These are phyloP conservation scores for Archilochus colubris DNA, from an alignment of 2,113 vertebrate species.

Conservation along the genomic window DNA sequence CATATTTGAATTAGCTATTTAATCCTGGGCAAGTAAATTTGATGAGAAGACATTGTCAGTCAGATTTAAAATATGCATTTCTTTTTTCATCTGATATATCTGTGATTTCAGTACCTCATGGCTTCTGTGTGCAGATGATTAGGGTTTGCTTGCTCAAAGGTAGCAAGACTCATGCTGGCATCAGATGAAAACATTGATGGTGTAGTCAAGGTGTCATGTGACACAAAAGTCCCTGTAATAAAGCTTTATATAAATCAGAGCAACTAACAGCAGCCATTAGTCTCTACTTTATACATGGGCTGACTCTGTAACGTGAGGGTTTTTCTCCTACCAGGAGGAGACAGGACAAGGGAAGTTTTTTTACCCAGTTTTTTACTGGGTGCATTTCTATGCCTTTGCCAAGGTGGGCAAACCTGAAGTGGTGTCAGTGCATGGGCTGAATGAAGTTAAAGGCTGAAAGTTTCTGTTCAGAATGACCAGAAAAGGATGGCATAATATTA, in stretches of 20 bases:
- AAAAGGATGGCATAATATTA: not conserved
- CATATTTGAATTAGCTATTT: conserved; percentile 52
- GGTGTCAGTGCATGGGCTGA: not conserved
- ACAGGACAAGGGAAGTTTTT: not conserved
- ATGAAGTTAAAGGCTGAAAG: not conserved
- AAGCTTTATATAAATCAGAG: not conserved
- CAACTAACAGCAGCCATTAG: not conserved
- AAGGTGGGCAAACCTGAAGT: not conserved
- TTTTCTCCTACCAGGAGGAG: not conserved
- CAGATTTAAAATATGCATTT: conserved; percentile 29
- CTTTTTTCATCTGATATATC: not conserved
- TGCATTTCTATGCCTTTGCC: not conserved
- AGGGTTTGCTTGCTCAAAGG: not conserved
- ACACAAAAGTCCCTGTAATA: not conserved
- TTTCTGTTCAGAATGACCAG: not conserved
- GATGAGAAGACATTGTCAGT: conserved; percentile 7
- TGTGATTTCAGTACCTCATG: not conserved
- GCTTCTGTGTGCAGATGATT: not conserved
- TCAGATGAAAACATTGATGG: not conserved
- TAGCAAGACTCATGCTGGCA: not conserved
- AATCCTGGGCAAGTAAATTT: conserved; percentile 17
- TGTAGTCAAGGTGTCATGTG: not conserved
- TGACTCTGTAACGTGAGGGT: not conserved
- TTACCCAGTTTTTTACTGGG: not conserved
- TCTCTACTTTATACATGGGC: fast-evolving